Evolutionary conservation across 2,888 invertebrate species (phyloP).

Genomic region (Girardia tigrina): DNA sequence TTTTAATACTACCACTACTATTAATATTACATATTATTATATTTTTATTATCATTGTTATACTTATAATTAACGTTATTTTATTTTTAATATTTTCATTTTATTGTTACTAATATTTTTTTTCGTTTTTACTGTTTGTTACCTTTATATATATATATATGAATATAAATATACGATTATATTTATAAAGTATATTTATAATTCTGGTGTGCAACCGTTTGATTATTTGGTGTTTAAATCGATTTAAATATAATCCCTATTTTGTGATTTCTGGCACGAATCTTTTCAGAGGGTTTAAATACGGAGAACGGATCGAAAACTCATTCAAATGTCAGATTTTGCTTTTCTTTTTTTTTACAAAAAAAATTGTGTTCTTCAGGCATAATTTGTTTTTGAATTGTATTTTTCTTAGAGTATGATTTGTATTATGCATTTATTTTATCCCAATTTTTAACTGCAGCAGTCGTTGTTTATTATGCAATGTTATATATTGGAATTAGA

Average conservation of each 20-base stretch:
- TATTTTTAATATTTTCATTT: background rate
- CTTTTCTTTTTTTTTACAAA: background rate
- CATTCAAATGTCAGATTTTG: too few species aligned
- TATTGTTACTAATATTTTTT: background rate
- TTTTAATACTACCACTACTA: background rate
- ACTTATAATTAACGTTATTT: background rate
- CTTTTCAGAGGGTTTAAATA: background rate
- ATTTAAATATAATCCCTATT: background rate
- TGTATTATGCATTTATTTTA: conserved; percentile 15
- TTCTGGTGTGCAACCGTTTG: conserved; percentile 23
- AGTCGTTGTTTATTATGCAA: background rate
- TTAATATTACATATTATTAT: background rate
- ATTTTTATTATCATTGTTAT: background rate
- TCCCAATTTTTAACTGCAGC: conserved; percentile 20
- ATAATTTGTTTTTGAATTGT: conserved; percentile 7
- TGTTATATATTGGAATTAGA: too few species aligned
- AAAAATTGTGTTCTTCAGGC: background rate
- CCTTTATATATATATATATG: background rate
- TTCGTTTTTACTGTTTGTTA: too few species aligned
- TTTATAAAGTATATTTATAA: too few species aligned
- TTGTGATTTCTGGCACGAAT: conserved; percentile 5
- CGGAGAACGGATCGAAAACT: background rate
- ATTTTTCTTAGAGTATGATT: background rate
- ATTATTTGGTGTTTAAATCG: conserved; percentile 23
- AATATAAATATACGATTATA: too few species aligned